Conservation (phyloP, 2,113 vertebrate species). For the Macrotus californicus region DNA sequence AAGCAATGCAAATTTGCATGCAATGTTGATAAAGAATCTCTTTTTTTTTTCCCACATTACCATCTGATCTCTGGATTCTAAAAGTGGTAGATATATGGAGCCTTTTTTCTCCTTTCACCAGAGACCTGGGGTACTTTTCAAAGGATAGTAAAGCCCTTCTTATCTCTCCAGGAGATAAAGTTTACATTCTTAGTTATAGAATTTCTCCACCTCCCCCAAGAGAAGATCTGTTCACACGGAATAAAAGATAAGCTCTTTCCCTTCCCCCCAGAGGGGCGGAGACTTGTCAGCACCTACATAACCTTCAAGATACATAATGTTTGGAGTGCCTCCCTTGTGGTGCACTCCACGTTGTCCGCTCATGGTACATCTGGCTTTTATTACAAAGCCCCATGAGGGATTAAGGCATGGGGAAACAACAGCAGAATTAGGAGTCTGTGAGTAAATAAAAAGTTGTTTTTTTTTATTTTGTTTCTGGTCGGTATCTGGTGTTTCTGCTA, state of each 20-base stretch:
- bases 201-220: neutral
- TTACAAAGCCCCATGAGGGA: accelerated
- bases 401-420: accelerated
- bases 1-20: neutral
- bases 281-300: neutral
- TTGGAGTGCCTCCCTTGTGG: neutral
- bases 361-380: accelerated
- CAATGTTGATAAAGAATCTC: neutral
- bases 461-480: neutral
- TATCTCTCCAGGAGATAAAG: neutral
- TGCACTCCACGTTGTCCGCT: accelerated
- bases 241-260: neutral
- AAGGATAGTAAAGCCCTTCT: neutral
- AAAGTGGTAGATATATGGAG: neutral
- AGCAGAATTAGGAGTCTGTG: accelerated
- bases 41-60: neutral
- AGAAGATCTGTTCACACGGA: neutral
- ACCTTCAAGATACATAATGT: neutral
- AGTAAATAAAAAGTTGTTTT: neutral
- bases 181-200: neutral
- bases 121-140: neutral
- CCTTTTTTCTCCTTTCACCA: neutral
- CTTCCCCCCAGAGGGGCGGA: neutral
- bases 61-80: neutral
- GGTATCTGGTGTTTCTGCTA: neutral